Base-by-base conservation (phyloP, 92 coral and sea anemone genomes). In the Porites rus region DNA sequence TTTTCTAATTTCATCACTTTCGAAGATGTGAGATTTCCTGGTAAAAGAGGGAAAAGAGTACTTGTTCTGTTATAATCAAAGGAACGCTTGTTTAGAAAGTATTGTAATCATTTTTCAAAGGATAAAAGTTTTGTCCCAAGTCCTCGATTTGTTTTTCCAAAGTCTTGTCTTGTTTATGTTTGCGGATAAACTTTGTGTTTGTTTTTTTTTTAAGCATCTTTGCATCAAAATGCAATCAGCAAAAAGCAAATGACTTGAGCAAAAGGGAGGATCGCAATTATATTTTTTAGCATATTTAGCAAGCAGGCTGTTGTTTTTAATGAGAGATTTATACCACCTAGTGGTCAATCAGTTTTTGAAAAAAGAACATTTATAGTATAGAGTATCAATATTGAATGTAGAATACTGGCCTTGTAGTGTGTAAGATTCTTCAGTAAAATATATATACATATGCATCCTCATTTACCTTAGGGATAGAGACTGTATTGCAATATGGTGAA, bases 291-390 rank as follows among this genome's bases (percentile, higher is more conserved):
- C 56, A 72, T 50, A 72, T 73, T 7, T 72, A 83, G 87, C 8
- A 83, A 43, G 62, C 60, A 28, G 87, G 87, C 87, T 83, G 52
- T 43, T 72, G 79, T 83, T 83, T 24, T 83, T 83, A 83, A 72
- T 81, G 31, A 81, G 66, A 28, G 58, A 76, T 76, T 51, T 56
- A 62, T 63, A 25, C 79, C 87, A 72, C 87, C 67, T 51, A 73
- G 79, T 83, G 87, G 87, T 83, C 70, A 59, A 73, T 81, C 76
- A 69, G 7, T 60, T 65, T 79, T 51, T 79, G 74, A 79, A 61
- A 65, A 58, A 69, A 53, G 18, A 8, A 50, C 79, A 83, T 82
- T 82, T 64, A 83, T 72, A 83, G 87, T 83, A 69, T 69, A 83
- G 87, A 72, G 69, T 74, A 60, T 65, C 72, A 50, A 83, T 72